These are phyloP conservation scores for Zaprionus bogoriensis DNA, from an alignment of 2,888 invertebrate species.

Conservation along the genomic window DNA sequence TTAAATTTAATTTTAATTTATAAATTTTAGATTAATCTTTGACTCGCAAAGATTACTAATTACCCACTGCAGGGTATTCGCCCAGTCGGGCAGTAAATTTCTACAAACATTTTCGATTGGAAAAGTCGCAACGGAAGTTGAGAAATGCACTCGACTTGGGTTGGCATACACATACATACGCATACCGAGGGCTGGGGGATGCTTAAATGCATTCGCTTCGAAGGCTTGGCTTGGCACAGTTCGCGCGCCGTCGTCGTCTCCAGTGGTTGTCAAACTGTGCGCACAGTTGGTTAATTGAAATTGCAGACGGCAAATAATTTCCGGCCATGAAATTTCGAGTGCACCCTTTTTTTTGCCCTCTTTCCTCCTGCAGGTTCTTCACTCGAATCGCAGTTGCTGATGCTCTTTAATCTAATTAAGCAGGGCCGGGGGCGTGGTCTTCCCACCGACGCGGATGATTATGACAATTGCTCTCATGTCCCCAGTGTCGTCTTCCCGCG, in stretches of 20 bases:
- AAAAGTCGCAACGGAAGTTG: constrained; percentile 27
- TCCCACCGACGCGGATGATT: constrained; percentile 2
- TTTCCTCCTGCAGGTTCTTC: background rate
- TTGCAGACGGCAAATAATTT: constrained; percentile 71
- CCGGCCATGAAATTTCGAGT: constrained; percentile 72
- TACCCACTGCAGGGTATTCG: too few relatives aligned
- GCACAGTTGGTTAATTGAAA: constrained; percentile 60
- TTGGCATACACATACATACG: too few relatives aligned
- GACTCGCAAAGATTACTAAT: too few relatives aligned
- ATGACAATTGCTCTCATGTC: constrained; percentile 14
- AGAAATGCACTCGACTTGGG: constrained; percentile 32
- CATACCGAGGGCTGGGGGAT: too few relatives aligned
- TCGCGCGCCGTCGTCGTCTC: background rate
- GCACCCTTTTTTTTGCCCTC: constrained; percentile 49
- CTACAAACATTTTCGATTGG: constrained; percentile 10
- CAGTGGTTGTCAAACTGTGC: constrained; percentile 38
- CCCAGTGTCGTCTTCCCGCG: constrained; percentile 5
- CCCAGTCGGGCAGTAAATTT: too few relatives aligned
- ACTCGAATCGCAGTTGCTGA: constrained; percentile 7
- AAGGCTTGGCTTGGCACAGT: constrained; percentile 29
- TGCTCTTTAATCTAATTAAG: constrained; percentile 70
- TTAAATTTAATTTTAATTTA: too few relatives aligned
- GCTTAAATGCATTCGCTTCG: constrained; percentile 7
- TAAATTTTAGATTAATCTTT: too few relatives aligned
- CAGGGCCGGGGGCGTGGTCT: constrained; percentile 18